Conservation (phyloP, 2,797 vertebrate genomes). For the Leptatherina wallacei region DNA sequence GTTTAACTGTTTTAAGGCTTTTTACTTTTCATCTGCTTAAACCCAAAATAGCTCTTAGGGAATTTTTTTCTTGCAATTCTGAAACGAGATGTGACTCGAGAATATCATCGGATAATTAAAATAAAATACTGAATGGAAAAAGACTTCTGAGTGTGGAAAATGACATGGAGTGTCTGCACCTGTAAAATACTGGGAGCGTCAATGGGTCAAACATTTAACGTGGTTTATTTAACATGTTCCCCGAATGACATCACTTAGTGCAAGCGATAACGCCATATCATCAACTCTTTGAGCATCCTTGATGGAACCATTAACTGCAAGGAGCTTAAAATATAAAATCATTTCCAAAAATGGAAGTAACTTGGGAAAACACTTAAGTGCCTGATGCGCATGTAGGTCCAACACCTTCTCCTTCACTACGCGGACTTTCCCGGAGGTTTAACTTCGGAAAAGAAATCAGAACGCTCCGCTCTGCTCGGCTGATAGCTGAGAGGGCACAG, state of each 20-base stretch:
- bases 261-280: background rate
- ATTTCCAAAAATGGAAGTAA: constrained; percentile 17
- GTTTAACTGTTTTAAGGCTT: background rate
- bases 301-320: background rate
- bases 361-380: too few relatives aligned
- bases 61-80: background rate
- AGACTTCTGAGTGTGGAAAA: too few relatives aligned
- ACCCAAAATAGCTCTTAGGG: constrained; percentile 4
- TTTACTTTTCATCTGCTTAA: constrained; percentile 18
- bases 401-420: constrained; percentile 35
- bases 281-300: background rate
- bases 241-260: background rate
- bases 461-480: constrained; percentile 54
- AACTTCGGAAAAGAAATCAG: constrained; percentile 53
- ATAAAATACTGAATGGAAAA: too few relatives aligned
- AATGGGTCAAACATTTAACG: too few relatives aligned
- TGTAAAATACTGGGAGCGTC: background rate
- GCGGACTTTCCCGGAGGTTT: constrained; percentile 24
- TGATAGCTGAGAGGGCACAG: constrained; percentile 43
- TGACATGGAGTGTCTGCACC: too few relatives aligned
- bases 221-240: background rate
- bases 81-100: background rate
- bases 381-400: background rate
- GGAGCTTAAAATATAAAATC: too few relatives aligned
- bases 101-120: too few relatives aligned